Conservation (phyloP, 2,797 vertebrate species). For the Bovichtus variegatus region DNA sequence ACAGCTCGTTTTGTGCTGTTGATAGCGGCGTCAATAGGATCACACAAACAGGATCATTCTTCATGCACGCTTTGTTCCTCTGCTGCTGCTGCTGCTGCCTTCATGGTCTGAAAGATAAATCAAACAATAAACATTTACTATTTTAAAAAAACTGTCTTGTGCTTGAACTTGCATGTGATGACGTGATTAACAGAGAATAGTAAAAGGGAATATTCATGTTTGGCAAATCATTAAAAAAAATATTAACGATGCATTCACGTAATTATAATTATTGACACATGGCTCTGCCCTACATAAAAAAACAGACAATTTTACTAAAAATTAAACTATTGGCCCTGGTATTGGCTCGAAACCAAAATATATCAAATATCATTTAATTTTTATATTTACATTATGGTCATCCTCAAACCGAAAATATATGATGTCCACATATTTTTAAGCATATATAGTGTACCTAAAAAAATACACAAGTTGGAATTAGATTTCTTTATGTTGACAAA, state of each 20-base stretch:
- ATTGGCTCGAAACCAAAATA: background rate
- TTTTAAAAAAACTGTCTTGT: background rate
- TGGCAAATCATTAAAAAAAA: background rate
- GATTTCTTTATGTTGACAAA: constrained; percentile 48
- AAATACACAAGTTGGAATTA: constrained; percentile 8
- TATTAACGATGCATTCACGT: background rate
- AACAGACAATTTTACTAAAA: background rate
- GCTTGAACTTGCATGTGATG: background rate
- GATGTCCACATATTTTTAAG: no score
- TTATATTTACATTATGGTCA: no score
- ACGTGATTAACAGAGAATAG: background rate
- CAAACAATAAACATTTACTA: background rate
- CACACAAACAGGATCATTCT: background rate
- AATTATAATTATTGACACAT: background rate
- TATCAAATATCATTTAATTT: no score
- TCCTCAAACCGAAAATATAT: no score
- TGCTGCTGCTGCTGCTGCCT: no score
- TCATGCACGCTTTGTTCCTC: background rate
- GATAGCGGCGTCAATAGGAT: background rate
- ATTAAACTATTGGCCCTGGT: background rate
- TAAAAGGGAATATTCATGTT: background rate
- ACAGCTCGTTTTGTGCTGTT: background rate
- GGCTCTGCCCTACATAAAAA: no score
- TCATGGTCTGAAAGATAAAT: background rate
- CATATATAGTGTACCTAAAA: background rate